Evolutionary conservation across 2,888 invertebrate species (phyloP).

Genomic region (Monochamus alternatus): DNA sequence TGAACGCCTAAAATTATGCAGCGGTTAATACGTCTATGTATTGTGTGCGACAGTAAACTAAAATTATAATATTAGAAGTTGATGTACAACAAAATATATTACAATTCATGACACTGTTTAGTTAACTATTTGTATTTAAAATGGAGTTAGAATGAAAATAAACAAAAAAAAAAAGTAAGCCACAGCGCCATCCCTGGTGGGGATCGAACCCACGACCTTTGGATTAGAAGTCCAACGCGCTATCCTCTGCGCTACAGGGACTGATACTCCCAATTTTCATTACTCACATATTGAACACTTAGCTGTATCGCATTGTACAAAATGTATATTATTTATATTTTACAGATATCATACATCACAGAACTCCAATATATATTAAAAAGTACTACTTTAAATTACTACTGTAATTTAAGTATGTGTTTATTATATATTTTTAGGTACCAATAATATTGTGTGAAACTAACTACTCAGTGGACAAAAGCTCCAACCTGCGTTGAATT

Average conservation of each 20-base stretch:
- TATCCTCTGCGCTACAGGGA: constrained; percentile 91
- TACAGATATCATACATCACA: background rate
- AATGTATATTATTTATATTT: background rate
- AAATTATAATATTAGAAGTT: background rate
- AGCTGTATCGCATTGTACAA: background rate
- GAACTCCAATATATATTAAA: too few relatives aligned
- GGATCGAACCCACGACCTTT: constrained; percentile 91
- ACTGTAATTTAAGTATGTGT: too few relatives aligned
- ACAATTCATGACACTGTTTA: too few relatives aligned
- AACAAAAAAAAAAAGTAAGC: constrained; percentile 52
- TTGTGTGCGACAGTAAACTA: constrained; percentile 2
- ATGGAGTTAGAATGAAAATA: constrained; percentile 6
- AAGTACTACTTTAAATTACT: too few relatives aligned
- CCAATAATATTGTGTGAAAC: too few relatives aligned
- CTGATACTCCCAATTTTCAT: constrained; percentile 57
- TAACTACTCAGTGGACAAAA: too few relatives aligned
- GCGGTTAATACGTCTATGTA: constrained; percentile 4
- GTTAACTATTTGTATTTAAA: too few relatives aligned
- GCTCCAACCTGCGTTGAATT: too few relatives aligned
- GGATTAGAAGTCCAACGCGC: constrained; percentile 93
- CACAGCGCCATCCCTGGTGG: constrained; percentile 80
- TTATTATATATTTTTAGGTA: too few relatives aligned
- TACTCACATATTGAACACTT: background rate
- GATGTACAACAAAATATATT: too few relatives aligned
- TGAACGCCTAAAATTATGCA: constrained; percentile 16